Conservation (phyloP, 2,888 invertebrate species). For the Tipula vernalis region DNA sequence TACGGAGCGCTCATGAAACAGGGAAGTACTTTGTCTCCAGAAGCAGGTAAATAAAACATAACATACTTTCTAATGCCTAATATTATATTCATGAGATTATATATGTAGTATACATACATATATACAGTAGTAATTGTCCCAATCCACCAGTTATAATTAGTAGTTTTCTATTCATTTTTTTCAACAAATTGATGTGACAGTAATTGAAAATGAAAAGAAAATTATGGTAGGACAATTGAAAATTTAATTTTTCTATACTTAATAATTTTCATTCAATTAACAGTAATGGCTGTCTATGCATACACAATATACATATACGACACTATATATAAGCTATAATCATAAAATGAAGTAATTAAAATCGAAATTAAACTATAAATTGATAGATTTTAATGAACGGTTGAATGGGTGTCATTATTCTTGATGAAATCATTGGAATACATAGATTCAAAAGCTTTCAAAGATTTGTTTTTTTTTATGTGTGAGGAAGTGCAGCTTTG, state of each 20-base stretch:
- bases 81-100: not conserved
- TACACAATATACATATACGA: not conserved
- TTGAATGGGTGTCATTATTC: not conserved
- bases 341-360: not conserved
- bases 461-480: too few relatives aligned
- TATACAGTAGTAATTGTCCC: not conserved
- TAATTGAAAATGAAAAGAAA: not conserved
- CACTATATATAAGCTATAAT: not conserved
- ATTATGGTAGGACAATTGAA: not conserved
- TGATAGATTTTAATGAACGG: not conserved
- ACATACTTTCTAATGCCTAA: not conserved
- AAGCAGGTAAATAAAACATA: conserved; percentile 48
- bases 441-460: not conserved
- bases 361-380: not conserved
- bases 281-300: not conserved
- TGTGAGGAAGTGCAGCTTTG: too few relatives aligned
- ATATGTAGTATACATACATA: not conserved
- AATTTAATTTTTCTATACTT: not conserved
- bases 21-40: conserved; percentile 67
- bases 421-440: not conserved
- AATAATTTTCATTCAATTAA: not conserved
- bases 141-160: not conserved
- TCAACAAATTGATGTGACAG: not conserved
- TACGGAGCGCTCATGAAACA: conserved; percentile 81
- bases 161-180: not conserved